These are phyloP conservation scores for Cyclargus thomasi DNA, from an alignment of 1,140 invertebrate genomes.

Conservation along the genomic window DNA sequence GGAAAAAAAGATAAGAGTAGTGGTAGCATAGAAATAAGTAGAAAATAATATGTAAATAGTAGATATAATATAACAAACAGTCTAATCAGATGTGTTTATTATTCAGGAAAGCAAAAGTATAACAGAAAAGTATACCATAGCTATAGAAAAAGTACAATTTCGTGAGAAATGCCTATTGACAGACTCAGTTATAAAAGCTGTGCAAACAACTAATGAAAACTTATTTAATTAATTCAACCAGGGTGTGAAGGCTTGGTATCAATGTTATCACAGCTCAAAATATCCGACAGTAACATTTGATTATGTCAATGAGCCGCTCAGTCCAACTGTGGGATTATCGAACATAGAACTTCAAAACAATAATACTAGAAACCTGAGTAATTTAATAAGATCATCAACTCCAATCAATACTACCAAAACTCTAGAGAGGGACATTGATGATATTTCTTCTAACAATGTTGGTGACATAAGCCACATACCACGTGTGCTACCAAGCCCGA, in stretches of 20 bases:
- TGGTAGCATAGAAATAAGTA: conserved; percentile 20
- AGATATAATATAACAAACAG: conserved; percentile 23
- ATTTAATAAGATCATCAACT: neutral
- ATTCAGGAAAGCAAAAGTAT: conserved; percentile 45
- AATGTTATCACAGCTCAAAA: conserved; percentile 58
- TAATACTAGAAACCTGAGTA: neutral
- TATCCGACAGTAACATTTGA: conserved; percentile 58
- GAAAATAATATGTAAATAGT: conserved; percentile 25
- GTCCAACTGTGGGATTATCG: conserved; percentile 47
- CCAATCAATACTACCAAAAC: neutral
- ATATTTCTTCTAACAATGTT: conserved; percentile 38
- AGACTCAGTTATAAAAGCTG: conserved; percentile 12
- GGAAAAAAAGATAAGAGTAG: conserved; percentile 50
- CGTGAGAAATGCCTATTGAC: conserved; percentile 42
- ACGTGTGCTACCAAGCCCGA: conserved; percentile 45
- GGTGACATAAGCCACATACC: conserved; percentile 62
- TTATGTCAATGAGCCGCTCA: conserved; percentile 43
- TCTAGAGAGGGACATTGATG: conserved; percentile 19
- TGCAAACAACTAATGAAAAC: conserved; percentile 19
- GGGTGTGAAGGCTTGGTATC: conserved; percentile 57
- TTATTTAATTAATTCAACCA: conserved; percentile 38
- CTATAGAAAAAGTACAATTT: conserved; percentile 53
- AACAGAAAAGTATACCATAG: conserved; percentile 41
- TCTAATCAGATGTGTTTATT: conserved; percentile 25
- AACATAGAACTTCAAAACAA: conserved; percentile 25